These are phyloP conservation scores for Karalla daura DNA, from an alignment of 2,797 vertebrate species.

Conservation along the genomic window DNA sequence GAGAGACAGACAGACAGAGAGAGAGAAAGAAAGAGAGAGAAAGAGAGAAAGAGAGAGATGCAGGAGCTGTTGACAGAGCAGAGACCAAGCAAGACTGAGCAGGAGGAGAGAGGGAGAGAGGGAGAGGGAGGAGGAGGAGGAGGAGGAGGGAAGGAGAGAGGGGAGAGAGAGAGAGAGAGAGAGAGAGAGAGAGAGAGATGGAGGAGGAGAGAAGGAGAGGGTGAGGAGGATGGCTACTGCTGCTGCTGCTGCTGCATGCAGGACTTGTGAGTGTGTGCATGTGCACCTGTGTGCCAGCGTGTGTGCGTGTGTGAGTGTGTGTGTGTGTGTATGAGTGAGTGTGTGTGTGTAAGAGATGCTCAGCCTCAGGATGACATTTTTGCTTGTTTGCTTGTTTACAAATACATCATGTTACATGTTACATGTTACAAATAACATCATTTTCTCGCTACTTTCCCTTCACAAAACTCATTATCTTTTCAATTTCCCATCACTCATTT, in stretches of 20 bases:
- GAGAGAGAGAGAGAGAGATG: conserved; percentile 16
- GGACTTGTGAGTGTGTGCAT: conserved; percentile 21
- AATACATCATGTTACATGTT: no score
- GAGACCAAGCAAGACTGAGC: conserved; percentile 55
- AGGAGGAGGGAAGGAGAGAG: conserved; percentile 24
- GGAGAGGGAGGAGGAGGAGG: conserved; percentile 11
- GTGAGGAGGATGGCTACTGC: conserved; percentile 57
- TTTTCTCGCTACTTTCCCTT: no score
- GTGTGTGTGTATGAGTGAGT: background rate
- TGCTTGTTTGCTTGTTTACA: no score
- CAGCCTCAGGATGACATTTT: no score
- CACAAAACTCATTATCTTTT: no score
- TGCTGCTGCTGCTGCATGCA: conserved; percentile 63
- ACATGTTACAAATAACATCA: no score
- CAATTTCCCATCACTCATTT: no score
- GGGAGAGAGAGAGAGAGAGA: conserved; percentile 16
- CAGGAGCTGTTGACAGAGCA: conserved; percentile 63
- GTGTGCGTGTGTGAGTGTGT: background rate
- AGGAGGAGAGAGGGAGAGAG: conserved; percentile 3
- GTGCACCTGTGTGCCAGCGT: background rate
- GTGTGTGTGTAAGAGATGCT: background rate
- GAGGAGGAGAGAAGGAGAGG: conserved; percentile 17
- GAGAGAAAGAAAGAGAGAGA: conserved; percentile 1
- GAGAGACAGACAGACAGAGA: conserved; percentile 55
- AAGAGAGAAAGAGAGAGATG: conserved; percentile 45